A percentile compares a stretch with the other conserved stretches of the same genome.
phyloP scores from a whole-genome alignment of 2,797 vertebrate species.

The Cuculus canorus region DNA sequence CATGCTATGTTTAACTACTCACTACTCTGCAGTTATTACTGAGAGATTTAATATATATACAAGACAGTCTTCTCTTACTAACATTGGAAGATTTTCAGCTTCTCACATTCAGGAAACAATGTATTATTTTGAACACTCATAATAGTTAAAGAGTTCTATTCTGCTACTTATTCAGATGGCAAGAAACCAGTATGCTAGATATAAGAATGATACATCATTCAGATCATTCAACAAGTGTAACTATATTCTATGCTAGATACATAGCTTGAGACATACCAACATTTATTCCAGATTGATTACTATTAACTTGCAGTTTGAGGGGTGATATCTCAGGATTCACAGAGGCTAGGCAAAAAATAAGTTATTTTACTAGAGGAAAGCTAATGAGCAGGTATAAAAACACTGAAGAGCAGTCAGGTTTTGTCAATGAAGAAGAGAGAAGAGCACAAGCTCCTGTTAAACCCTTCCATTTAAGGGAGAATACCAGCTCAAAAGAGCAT shows the following conservation, averaged over 20 bases:
- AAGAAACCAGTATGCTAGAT: not conserved
- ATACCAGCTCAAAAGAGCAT: not conserved
- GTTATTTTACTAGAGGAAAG: not conserved
- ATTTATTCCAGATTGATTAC: not conserved
- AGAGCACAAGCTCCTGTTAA: not conserved
- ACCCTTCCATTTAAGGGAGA: not conserved
- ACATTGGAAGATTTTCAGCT: not conserved
- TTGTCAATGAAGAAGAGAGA: not conserved
- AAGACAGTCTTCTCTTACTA: not conserved
- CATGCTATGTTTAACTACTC: not conserved
- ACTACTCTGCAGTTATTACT: not conserved
- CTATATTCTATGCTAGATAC: not conserved
- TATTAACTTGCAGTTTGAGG: not conserved
- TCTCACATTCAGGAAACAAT: not conserved
- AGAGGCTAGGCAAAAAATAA: not conserved
- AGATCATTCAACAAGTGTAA: not conserved
- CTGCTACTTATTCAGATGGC: not conserved
- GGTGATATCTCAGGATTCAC: not conserved
- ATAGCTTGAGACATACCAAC: not conserved
- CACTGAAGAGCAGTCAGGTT: accelerated
- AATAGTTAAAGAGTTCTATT: not conserved
- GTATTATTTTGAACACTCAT: not conserved
- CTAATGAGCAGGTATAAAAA: not conserved
- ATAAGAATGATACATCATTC: not conserved
- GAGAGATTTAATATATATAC: not conserved